These are phyloP conservation scores for Micrasema longulum DNA, from an alignment of 1,140 invertebrate genomes.

Conservation along the genomic window DNA sequence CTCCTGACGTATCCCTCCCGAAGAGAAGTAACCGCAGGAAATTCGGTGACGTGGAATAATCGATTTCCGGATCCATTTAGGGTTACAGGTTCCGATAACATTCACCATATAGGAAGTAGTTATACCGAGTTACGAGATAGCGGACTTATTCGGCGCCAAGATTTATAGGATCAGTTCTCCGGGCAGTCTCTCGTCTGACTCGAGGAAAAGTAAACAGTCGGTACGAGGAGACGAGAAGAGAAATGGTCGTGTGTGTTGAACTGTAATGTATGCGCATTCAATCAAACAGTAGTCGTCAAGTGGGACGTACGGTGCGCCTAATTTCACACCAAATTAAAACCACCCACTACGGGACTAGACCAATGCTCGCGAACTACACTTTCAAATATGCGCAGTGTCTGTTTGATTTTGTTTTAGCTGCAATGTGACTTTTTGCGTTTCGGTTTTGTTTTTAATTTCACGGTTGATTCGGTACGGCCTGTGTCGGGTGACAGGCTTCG, in stretches of 20 bases:
- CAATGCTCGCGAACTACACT: slow-evolving; percentile 9
- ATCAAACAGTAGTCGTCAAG: slow-evolving; percentile 10
- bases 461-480: slow-evolving; percentile 42
- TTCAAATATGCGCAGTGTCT: slow-evolving; percentile 28
- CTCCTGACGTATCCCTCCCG: slow-evolving; percentile 12
- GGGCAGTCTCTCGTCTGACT: background rate
- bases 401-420: slow-evolving; percentile 6
- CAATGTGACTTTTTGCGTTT: slow-evolving; percentile 32
- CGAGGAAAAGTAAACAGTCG: background rate
- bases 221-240: no score
- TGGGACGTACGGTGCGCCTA: slow-evolving; percentile 31
- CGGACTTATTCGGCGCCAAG: slow-evolving; percentile 28
- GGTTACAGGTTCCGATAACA: slow-evolving; percentile 31
- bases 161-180: slow-evolving; percentile 3
- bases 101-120: slow-evolving; percentile 26
- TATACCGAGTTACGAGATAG: slow-evolving; percentile 20
- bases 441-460: slow-evolving; percentile 52
- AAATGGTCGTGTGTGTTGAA: background rate
- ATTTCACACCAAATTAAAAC: slow-evolving; percentile 49
- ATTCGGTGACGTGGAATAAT: slow-evolving; percentile 37
- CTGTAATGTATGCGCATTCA: background rate
- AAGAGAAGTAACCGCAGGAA: slow-evolving; percentile 27
- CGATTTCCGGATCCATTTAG: slow-evolving; percentile 36
- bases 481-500: slow-evolving; percentile 30
- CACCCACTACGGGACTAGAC: slow-evolving; percentile 13